Evolutionary conservation across 2,888 invertebrate species (phyloP).

Genomic region (Hirtodrosophila trivittata): DNA sequence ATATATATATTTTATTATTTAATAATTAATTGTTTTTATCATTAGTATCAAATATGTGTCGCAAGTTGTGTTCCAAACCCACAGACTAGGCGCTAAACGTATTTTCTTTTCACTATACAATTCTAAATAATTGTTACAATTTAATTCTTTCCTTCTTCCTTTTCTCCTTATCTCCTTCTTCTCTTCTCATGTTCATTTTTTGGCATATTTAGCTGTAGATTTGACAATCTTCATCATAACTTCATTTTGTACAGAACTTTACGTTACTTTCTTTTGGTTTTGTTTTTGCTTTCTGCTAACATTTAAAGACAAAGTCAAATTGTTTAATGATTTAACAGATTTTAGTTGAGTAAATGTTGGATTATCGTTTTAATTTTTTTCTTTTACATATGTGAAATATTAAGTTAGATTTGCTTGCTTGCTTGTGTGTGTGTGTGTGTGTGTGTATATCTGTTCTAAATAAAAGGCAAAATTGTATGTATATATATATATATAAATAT

Average conservation of each 20-base stretch:
- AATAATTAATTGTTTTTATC: constrained; percentile 69
- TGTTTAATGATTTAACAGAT: constrained; percentile 58
- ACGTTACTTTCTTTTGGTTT: constrained; percentile 24
- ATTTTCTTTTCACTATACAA: constrained; percentile 69
- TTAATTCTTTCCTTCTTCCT: constrained; percentile 29
- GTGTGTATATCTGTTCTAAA: constrained; percentile 31
- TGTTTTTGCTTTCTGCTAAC: constrained; percentile 17
- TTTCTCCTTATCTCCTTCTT: constrained; percentile 24
- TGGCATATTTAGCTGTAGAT: constrained; percentile 83
- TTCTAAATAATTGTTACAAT: constrained; percentile 74
- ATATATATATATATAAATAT: constrained; percentile 35
- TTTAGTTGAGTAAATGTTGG: constrained; percentile 50
- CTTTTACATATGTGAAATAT: constrained; percentile 18
- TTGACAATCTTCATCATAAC: constrained; percentile 72
- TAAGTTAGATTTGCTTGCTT: constrained; percentile 50
- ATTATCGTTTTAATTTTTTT: constrained; percentile 18
- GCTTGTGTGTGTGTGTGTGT: constrained; percentile 13
- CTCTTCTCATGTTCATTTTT: constrained; percentile 59
- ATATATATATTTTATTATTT: constrained; percentile 57
- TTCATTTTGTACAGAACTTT: constrained; percentile 66
- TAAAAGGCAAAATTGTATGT: constrained; percentile 44
- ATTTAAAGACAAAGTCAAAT: constrained; percentile 54
- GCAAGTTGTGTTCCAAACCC: constrained; percentile 51
- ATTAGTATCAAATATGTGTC: constrained; percentile 74
- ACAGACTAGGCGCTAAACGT: constrained; percentile 73